Percentiles rank a stretch among this genome's conserved stretches.
Conservation (phyloP, 2,888 invertebrate genomes). For the Zelleria hepariella region DNA sequence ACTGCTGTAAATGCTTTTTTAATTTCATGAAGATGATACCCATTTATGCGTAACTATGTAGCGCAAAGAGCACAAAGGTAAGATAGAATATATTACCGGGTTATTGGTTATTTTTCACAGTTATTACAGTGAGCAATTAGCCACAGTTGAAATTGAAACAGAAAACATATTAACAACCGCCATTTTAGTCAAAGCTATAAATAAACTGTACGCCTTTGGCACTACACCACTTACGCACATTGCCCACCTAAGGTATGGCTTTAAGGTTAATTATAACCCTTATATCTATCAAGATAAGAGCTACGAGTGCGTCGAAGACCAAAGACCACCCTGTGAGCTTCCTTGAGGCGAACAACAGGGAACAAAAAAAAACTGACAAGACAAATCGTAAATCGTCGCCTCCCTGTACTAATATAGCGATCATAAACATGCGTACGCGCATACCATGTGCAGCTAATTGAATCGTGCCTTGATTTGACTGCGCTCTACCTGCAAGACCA, state of each 20-base stretch:
- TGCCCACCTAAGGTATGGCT: background rate
- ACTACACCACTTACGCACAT: background rate
- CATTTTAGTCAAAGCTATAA: background rate
- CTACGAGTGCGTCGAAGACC: background rate
- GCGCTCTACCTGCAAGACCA: background rate
- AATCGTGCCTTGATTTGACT: background rate
- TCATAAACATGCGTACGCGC: background rate
- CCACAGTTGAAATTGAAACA: too few species aligned
- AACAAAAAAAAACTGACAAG: background rate
- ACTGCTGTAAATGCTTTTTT: background rate
- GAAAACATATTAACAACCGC: background rate
- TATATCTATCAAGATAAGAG: background rate
- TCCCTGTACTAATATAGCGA: background rate
- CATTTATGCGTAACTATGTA: too few species aligned
- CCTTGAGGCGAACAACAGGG: background rate
- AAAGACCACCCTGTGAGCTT: background rate
- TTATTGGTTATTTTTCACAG: background rate
- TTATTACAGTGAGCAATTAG: background rate
- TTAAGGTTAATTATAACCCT: background rate
- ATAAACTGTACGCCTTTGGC: background rate
- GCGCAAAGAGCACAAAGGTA: too few species aligned
- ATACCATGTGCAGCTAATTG: background rate
- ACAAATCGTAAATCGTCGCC: background rate
- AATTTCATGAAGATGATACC: background rate
- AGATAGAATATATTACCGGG: background rate